Conservation (phyloP, 2,888 invertebrate genomes). For the Parasteatoda lunata region DNA sequence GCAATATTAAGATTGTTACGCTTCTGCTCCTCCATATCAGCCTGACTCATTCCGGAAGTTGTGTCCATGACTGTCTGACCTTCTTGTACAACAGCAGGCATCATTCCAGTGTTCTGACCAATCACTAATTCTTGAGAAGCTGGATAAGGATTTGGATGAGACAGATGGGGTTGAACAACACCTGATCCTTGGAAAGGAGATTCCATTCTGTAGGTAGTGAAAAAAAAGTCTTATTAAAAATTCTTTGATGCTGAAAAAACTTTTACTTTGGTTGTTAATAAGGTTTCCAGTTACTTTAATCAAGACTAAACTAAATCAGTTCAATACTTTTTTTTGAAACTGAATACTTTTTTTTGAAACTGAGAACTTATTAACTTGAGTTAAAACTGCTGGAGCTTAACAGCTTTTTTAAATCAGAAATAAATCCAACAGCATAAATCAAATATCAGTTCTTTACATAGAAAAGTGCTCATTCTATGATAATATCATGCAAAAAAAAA, state of each 20-base stretch:
- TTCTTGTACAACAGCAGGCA: slow-evolving; percentile 52
- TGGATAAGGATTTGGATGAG: slow-evolving; percentile 43
- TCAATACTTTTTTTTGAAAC: too few relatives aligned
- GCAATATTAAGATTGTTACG: slow-evolving; percentile 87
- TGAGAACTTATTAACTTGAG: too few relatives aligned
- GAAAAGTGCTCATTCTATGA: too few relatives aligned
- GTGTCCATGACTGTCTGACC: slow-evolving; percentile 51
- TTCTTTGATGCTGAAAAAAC: too few relatives aligned
- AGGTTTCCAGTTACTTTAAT: not conserved
- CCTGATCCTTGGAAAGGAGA: slow-evolving; percentile 58
- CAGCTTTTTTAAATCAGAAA: too few relatives aligned
- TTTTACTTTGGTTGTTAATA: not conserved
- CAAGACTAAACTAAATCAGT: not conserved
- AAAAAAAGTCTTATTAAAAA: not conserved
- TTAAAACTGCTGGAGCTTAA: too few relatives aligned
- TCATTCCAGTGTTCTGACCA: slow-evolving; percentile 42
- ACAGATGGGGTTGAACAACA: slow-evolving; percentile 42
- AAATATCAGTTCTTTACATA: too few relatives aligned
- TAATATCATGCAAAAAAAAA: not conserved
- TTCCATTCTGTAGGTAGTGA: slow-evolving; percentile 25
- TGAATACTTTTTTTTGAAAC: too few relatives aligned
- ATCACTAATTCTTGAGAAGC: slow-evolving; percentile 52
- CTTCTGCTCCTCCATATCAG: slow-evolving; percentile 25
- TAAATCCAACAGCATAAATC: too few relatives aligned
- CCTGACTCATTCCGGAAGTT: slow-evolving; percentile 35